These are phyloP conservation scores for Xyrichtys novacula DNA, from an alignment of 2,797 vertebrate genomes.

Conservation along the genomic window DNA sequence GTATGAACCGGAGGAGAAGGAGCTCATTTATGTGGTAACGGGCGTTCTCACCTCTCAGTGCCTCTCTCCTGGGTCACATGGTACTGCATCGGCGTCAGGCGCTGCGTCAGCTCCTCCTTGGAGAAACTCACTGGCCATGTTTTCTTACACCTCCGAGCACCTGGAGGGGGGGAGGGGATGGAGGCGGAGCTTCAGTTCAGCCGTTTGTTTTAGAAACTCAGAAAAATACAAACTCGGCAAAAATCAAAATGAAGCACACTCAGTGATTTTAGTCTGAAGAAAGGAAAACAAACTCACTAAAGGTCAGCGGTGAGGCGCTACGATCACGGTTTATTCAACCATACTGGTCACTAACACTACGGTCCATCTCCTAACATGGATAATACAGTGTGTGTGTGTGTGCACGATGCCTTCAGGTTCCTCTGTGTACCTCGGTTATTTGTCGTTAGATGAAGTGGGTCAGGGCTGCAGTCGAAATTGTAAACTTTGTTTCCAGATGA, in stretches of 20 bases:
- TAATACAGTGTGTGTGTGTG: no score
- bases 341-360: no score
- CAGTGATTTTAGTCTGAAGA: no score
- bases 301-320: no score
- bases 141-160: conserved; percentile 92
- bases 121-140: conserved; percentile 92
- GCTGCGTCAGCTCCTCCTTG: conserved; percentile 92
- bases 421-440: neutral
- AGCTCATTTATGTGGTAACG: no score
- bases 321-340: no score
- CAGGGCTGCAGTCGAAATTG: no score
- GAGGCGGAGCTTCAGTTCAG: neutral
- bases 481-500: no score
- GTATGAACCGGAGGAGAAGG: no score
- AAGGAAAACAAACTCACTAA: no score
- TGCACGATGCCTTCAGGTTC: neutral
- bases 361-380: no score
- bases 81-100: conserved; percentile 93
- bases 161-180: conserved; percentile 66
- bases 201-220: neutral
- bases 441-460: neutral
- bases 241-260: neutral
- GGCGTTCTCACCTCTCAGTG: conserved; percentile 91
- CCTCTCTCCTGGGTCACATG: conserved; percentile 97
- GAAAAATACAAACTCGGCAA: neutral